Evolutionary conservation across 2,113 vertebrate genomes (phyloP), one percentile per base, ranked within the genome.

Genomic region (Mesembrinibis cayennensis): DNA sequence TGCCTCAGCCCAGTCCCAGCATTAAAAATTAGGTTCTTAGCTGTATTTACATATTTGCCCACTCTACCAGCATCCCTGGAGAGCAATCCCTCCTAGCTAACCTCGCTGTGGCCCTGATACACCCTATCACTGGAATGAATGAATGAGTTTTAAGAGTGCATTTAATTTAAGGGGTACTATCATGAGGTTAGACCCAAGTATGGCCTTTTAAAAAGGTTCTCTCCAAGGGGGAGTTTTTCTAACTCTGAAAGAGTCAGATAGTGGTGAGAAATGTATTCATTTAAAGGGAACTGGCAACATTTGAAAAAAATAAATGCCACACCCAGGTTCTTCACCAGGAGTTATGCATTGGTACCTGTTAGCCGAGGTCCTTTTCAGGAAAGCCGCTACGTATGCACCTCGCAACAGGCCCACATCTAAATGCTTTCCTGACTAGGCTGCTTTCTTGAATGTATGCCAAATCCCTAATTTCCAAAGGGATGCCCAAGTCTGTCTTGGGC

Each of bases 51-150:
- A 62, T 96, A 96, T 92, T 88, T 94, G 20, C 30, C 62, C 66
- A 73, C 62, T 93, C 58, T 66, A 45, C 45, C 50, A 86, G 40
- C 26, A 58, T 95, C 96, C 92, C 96, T 38, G 45, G 96, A 93
- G 96, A 95, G 96, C 93, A 94, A 97, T 97, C n/a, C 29, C 30
- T 97, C 93, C 90, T 95, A 66, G 17, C 70, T 96, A 96, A 96
- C 96, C 96, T 95, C 15, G 2, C 90, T 73, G 36, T 96, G 96
- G 92, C 96, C 96, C 74, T 95, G 45, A 29, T 94, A 80, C 16
- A 36, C 58, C 16, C 49, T 87, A 36, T 93, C 45, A 44, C 52
- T 52, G 45, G 40, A 90, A 94, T 77, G 85, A 97, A 95, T 95
- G 90, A 73, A 93, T 93, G 92, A 88, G 34, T 88, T 96, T 94